Percentiles rank a stretch among this genome's conserved stretches.
phyloP scores from a whole-genome alignment of 2,888 invertebrate genomes.

The Gandaritis pyraliata region DNA sequence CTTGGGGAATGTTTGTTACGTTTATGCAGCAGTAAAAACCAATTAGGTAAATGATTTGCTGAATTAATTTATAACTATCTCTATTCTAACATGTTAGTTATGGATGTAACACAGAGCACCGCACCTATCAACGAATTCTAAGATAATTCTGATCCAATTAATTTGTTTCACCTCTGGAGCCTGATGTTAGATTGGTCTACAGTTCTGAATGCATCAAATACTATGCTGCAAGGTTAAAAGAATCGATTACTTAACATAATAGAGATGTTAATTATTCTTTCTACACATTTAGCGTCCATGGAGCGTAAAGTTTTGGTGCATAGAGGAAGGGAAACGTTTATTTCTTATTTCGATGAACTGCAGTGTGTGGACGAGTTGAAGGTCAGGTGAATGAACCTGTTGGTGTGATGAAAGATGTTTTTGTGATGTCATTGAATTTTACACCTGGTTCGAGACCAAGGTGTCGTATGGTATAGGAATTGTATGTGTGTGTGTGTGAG shows the following conservation, averaged over 20 bases:
- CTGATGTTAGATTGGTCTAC: conserved; percentile 41
- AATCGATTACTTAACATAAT: conserved; percentile 66
- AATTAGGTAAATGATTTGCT: conserved; percentile 56
- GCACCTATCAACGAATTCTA: neutral
- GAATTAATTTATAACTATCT: neutral
- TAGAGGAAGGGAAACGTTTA: conserved; percentile 36
- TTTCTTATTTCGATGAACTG: conserved; percentile 12
- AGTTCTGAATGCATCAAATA: conserved; percentile 41
- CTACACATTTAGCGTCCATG: conserved; percentile 54
- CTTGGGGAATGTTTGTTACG: conserved; percentile 46
- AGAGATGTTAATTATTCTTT: conserved; percentile 62
- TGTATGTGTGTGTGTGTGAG: too few relatives aligned
- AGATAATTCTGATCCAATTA: neutral
- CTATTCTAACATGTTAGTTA: neutral
- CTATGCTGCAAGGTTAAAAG: conserved; percentile 58
- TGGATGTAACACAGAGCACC: neutral
- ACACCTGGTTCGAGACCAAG: neutral
- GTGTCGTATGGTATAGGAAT: too few relatives aligned
- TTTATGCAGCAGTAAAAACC: conserved; percentile 54
- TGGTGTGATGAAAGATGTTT: neutral
- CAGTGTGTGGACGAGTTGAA: conserved; percentile 10
- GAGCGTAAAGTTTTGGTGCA: conserved; percentile 52
- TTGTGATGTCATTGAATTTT: neutral
- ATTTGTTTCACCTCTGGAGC: conserved; percentile 41
- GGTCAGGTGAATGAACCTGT: conserved; percentile 7